Evolutionary conservation across 2,113 vertebrate species (phyloP).

Genomic region (Saccopteryx bilineata): DNA sequence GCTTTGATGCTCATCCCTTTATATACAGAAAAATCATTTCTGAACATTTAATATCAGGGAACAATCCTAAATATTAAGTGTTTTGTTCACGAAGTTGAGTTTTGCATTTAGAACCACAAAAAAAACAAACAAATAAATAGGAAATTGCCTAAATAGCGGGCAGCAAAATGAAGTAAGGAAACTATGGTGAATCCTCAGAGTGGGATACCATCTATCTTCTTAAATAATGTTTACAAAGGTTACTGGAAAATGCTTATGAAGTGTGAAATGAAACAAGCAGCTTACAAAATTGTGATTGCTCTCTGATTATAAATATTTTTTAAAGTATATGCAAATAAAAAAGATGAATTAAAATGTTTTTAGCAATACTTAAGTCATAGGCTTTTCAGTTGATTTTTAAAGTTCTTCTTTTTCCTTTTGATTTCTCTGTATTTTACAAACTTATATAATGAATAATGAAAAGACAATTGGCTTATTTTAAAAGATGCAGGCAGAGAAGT

Average conservation of each 20-base stretch:
- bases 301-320: slow-evolving; percentile 8
- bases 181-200: background rate
- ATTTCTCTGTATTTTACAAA: slow-evolving; percentile 53
- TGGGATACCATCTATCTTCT: background rate
- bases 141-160: background rate
- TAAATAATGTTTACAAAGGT: slow-evolving; percentile 10
- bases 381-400: background rate
- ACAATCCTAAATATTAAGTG: slow-evolving; percentile 1
- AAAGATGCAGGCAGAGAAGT: background rate
- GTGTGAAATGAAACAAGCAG: slow-evolving; percentile 52
- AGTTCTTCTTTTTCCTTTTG: background rate
- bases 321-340: background rate
- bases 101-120: slow-evolving; percentile 17
- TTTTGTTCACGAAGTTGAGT: background rate
- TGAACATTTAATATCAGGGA: slow-evolving; percentile 9
- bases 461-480: slow-evolving; percentile 49
- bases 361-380: background rate
- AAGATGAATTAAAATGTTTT: slow-evolving; percentile 34
- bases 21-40: background rate
- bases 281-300: background rate
- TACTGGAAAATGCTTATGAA: slow-evolving; percentile 42
- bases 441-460: slow-evolving; percentile 23
- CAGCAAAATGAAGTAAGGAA: slow-evolving; percentile 19
- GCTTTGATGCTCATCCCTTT: background rate
- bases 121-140: background rate